Base-by-base conservation (phyloP, 2,888 invertebrate genomes). In the Clitarchus hookeri region DNA sequence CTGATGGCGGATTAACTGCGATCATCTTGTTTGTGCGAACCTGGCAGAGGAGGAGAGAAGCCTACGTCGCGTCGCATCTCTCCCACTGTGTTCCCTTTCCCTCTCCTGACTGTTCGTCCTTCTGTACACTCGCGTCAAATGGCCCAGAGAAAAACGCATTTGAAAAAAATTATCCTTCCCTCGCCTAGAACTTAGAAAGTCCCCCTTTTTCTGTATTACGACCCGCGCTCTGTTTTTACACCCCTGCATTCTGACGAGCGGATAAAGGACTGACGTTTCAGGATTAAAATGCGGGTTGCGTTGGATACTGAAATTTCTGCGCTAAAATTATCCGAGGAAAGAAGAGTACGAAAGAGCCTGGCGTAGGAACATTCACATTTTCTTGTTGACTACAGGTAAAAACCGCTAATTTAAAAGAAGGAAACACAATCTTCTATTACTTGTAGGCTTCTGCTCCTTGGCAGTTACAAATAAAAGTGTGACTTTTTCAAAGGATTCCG, bases 1-100 rank as follows among this genome's bases (percentile, higher is more conserved):
- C 65, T n/a, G 65, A 65, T 65, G 65, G 65, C n/a, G 65, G 65
- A 65, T 65, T 65, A 65, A 65, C 65, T 65, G 65, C 65, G 65
- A 65, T 65, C 65, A 65, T 65, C 65, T 19, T 65, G 65, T 65
- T 65, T 65, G 65, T n/a, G 65, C 65, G 65, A 19, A n/a, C 65
- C 65, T 48, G 65, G 53, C 53, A 53, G 53, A 19, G 53, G 53
- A 9, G 65, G 65, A 19, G 65, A 23, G 65, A 65, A 65, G 65
- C 6, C 48, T 16, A 16, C 48, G 65, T n/a, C 65, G 23, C 65
- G 65, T 65, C 65, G 13, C 8, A 11, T 65, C 65, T 19, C 65
- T 65, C 8, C 65, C n/a, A 11, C 65, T n/a, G 16, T 23, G 16
- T 23, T 2, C 23, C n/a, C 65, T n/a, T 65, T 23, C 23, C 16